Evolutionary conservation across 2,797 vertebrate genomes (phyloP), one percentile per base, ranked within the genome.

Genomic region (Notolabrus celidotus): DNA sequence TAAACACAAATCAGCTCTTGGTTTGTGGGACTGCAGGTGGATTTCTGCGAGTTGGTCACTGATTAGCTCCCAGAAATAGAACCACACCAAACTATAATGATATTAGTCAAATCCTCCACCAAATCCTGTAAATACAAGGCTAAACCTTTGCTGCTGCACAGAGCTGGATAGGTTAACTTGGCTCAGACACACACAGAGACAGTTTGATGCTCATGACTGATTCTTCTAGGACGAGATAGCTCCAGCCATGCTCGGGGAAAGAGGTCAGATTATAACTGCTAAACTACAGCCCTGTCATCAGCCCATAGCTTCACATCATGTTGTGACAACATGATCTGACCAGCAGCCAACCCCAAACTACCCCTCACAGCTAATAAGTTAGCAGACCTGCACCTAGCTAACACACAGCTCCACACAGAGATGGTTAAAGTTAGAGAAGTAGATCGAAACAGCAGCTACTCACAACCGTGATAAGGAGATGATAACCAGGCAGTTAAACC

Each of bases 41-140:
- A 63, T 61, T 49, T 67, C 19, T 68, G 66, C 83, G 69, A 76
- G 29, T 56, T 43, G 33, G 56, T 33, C 39, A 56, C 25, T 19
- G 33, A 57, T 19, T 20, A 43, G 42, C 64, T 61, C n/a, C 70
- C 56, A 80, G 22, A 81, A 85, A 86, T 76, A 84, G 58, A 69
- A n/a, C 20, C 51, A 67, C 51, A 70, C 45, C 56, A 66, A 67
- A 77, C 74, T 58, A 19, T 91, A 92, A 92, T 88, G 85, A 83
- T 84, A 92, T 92, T 90, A 91, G 81, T 67, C 19, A 83, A 93
- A 91, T 90, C 91, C 87, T 82, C 60, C 67, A 49, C 41, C 59
- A 80, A 91, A 89, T 89, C 88, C 90, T 41, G 33, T 72, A 79
- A 84, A 90, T 78, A 87, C 36, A 78, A 23, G 52, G 60, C 50